Conservation (phyloP, 2,888 invertebrate genomes). For the Lasioglossum villosulum region DNA sequence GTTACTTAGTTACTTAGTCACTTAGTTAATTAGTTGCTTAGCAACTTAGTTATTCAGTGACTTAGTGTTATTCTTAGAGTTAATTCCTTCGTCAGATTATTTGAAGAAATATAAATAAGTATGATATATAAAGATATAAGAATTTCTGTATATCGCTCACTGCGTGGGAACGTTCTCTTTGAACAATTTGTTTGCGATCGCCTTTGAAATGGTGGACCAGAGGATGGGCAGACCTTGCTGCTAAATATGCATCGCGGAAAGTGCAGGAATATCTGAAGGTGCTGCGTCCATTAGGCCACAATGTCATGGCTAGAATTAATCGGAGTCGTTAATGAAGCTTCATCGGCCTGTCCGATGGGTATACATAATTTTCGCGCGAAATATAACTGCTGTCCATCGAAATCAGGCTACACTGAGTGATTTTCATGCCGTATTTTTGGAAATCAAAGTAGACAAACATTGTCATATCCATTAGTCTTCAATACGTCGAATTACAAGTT, state of each 20-base stretch:
- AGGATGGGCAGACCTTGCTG: background rate
- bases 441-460: background rate
- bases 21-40: too few relatives aligned
- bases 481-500: background rate
- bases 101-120: too few relatives aligned
- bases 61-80: too few relatives aligned
- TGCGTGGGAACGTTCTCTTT: background rate
- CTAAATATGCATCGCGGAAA: conserved; percentile 31
- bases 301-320: conserved; percentile 15
- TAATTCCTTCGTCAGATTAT: background rate
- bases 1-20: too few relatives aligned
- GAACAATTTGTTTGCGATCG: background rate
- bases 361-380: background rate
- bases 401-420: background rate
- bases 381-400: background rate
- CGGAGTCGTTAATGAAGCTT: conserved; percentile 1
- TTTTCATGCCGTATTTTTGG: background rate
- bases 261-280: conserved; percentile 28
- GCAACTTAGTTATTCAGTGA: too few relatives aligned
- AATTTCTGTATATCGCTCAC: background rate
- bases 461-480: background rate
- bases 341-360: background rate
- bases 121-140: too few relatives aligned
- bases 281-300: conserved; percentile 17
- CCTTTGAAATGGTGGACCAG: background rate